Conservation (phyloP, 2,797 vertebrate genomes). For the Hippopotamyrus pictus region DNA sequence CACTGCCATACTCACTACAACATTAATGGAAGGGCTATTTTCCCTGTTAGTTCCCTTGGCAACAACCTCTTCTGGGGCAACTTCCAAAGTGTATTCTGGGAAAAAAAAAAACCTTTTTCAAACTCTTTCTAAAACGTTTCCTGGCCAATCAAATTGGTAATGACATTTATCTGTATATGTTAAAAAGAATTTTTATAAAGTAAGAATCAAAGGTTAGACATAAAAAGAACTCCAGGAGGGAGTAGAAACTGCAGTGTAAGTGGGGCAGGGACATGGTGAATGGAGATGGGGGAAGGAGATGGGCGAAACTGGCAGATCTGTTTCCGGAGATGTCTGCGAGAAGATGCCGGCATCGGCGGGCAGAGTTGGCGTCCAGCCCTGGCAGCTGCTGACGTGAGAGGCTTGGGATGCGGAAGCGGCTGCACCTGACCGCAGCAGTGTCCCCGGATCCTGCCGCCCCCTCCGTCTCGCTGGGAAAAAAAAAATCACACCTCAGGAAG, state of each 20-base stretch:
- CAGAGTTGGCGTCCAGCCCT: background rate
- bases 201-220: background rate
- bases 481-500: background rate
- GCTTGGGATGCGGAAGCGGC: background rate
- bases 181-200: background rate
- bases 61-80: background rate
- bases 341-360: background rate
- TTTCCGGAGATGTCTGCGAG: background rate
- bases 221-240: background rate
- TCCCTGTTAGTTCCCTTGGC: background rate
- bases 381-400: background rate
- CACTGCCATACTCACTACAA: background rate
- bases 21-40: background rate
- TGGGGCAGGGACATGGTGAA: background rate
- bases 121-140: background rate
- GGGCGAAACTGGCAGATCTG: background rate
- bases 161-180: background rate
- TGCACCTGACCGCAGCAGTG: background rate
- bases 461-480: background rate
- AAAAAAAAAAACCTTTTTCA: background rate
- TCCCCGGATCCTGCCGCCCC: background rate
- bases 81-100: background rate
- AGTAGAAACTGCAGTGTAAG: background rate
- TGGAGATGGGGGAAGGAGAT: background rate
- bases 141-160: background rate